phyloP scores from a whole-genome alignment of 2,113 vertebrate species.

The Brachypodius melanocephalos region DNA sequence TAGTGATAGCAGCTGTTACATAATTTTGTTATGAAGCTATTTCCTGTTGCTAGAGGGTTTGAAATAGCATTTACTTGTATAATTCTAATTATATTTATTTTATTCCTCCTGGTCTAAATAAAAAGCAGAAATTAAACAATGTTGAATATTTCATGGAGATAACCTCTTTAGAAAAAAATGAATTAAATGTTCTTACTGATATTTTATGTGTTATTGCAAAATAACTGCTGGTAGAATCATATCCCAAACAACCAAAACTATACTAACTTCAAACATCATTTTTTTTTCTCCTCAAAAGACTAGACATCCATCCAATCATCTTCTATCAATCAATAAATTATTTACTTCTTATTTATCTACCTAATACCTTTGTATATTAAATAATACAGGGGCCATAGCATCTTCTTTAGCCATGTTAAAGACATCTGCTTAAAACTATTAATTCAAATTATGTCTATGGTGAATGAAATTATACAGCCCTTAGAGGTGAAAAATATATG shows the following conservation, averaged over 20 bases:
- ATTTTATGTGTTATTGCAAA: not conserved
- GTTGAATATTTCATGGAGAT: slow-evolving; percentile 54
- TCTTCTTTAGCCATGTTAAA: not conserved
- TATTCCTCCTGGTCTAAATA: slow-evolving; percentile 70
- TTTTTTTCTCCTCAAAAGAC: not conserved
- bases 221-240: not conserved
- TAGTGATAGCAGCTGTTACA: slow-evolving; percentile 65
- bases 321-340: not conserved
- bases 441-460: not conserved
- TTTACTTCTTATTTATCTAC: not conserved
- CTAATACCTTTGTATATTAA: not conserved
- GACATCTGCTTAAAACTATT: not conserved
- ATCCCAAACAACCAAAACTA: not conserved
- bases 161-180: slow-evolving; percentile 44
- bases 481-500: not conserved
- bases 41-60: slow-evolving; percentile 73
- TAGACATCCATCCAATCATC: not conserved
- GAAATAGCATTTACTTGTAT: slow-evolving; percentile 73
- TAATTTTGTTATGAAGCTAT: slow-evolving; percentile 76
- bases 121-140: slow-evolving; percentile 70
- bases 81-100: slow-evolving; percentile 74
- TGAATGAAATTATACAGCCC: not conserved
- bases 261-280: not conserved
- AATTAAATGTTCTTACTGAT: slow-evolving; percentile 46
- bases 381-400: not conserved